Conservation (phyloP, 2,888 invertebrate species). For the Pedicia rivosa region DNA sequence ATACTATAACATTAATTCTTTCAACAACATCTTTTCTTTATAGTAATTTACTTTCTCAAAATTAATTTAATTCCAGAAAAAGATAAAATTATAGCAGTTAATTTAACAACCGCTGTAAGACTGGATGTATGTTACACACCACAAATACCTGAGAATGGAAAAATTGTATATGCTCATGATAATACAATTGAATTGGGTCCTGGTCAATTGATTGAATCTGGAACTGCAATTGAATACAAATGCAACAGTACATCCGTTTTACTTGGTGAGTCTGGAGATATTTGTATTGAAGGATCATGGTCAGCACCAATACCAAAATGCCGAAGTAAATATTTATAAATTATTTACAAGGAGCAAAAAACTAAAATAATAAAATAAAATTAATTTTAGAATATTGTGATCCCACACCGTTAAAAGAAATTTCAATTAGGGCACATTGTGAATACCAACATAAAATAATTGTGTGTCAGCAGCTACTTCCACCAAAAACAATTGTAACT, state of each 20-base stretch:
- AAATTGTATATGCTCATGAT: neutral
- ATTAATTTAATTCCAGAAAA: too few relatives aligned
- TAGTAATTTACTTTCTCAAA: too few relatives aligned
- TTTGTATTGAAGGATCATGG: slow-evolving; percentile 8
- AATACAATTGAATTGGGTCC: neutral
- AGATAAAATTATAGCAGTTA: too few relatives aligned
- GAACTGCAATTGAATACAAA: slow-evolving; percentile 5
- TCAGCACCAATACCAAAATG: slow-evolving; percentile 5
- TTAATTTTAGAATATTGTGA: slow-evolving; percentile 3
- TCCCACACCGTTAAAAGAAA: slow-evolving; percentile 1
- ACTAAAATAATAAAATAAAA: too few relatives aligned
- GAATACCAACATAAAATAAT: slow-evolving; percentile 5
- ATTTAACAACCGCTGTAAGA: too few relatives aligned
- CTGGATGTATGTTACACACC: neutral
- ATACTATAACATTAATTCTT: too few relatives aligned
- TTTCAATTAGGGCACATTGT: slow-evolving; percentile 4
- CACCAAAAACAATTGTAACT: slow-evolving; percentile 8
- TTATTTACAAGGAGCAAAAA: too few relatives aligned
- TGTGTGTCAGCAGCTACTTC: slow-evolving; percentile 4
- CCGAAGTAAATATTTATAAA: too few relatives aligned
- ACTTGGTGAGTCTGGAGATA: slow-evolving; percentile 5
- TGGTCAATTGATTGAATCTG: neutral
- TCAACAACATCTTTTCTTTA: too few relatives aligned
- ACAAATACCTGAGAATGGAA: neutral
- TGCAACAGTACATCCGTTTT: slow-evolving; percentile 6